Evolutionary conservation across 2,113 vertebrate genomes (phyloP).

Genomic region (Xyrauchen texanus): DNA sequence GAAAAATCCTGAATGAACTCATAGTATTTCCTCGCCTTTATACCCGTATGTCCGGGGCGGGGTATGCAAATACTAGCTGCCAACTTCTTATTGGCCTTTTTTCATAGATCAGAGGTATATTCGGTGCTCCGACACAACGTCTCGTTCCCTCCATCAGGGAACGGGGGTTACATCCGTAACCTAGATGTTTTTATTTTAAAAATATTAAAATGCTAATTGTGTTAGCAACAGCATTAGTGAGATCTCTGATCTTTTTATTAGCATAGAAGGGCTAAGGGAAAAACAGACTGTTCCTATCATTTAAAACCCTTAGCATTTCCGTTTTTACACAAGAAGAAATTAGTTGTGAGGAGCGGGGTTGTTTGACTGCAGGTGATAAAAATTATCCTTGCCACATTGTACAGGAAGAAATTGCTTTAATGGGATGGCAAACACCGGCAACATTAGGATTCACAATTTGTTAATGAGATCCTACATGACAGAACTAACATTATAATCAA

Average conservation of each 20-base stretch:
- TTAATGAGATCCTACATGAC: constrained; percentile 37
- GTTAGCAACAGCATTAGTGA: constrained; percentile 19
- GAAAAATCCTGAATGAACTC: no score
- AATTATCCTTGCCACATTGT: not conserved
- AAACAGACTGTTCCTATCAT: not conserved
- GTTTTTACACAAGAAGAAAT: not conserved
- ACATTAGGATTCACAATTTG: constrained; percentile 30
- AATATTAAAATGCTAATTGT: not conserved
- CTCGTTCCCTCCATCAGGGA: no score
- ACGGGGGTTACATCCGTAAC: no score
- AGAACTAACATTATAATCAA: constrained; percentile 42
- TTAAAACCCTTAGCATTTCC: not conserved
- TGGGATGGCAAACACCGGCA: constrained; percentile 22
- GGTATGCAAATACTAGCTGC: no score
- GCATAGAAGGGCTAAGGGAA: not conserved
- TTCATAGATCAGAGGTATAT: no score
- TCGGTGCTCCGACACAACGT: no score
- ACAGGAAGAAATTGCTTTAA: not conserved
- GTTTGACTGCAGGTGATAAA: constrained; percentile 9
- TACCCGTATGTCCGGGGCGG: no score
- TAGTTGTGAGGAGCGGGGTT: not conserved
- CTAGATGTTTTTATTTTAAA: constrained; percentile 9
- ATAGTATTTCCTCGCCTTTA: no score
- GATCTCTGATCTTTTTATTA: constrained; percentile 15
- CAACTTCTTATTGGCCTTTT: no score